Percentiles rank a stretch among this genome's conserved stretches.
phyloP scores from a whole-genome alignment of 2,113 vertebrate genomes.

The Dipodomys ordii region DNA sequence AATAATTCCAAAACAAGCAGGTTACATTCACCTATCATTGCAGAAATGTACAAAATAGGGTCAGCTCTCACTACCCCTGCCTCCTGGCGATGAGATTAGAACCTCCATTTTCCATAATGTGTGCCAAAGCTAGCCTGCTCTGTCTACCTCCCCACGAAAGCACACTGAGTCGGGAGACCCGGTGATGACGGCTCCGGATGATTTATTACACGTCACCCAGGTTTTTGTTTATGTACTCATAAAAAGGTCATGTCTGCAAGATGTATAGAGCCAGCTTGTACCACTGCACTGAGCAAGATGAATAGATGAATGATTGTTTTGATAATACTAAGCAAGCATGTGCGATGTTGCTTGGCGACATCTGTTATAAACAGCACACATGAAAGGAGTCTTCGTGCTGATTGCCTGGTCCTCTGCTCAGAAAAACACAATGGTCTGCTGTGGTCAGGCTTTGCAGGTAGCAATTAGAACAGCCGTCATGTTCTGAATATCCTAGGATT shows the following conservation, averaged over 20 bases:
- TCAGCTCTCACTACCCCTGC: neutral
- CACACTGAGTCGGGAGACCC: constrained; percentile 33
- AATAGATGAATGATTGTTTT: constrained; percentile 89
- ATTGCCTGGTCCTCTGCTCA: constrained; percentile 73
- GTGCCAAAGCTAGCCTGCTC: neutral
- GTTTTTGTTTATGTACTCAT: constrained; percentile 80
- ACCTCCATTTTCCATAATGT: constrained; percentile 45
- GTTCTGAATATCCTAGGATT: neutral
- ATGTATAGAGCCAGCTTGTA: constrained; percentile 83
- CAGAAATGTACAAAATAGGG: neutral
- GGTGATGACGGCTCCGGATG: constrained; percentile 55
- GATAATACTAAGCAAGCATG: constrained; percentile 87
- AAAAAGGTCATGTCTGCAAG: constrained; percentile 80
- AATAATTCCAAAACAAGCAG: neutral
- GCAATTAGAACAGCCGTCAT: constrained; percentile 42
- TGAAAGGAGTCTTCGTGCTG: constrained; percentile 79
- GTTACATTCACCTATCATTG: neutral
- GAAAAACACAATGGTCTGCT: constrained; percentile 71
- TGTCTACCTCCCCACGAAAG: constrained; percentile 26
- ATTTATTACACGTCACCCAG: constrained; percentile 76
- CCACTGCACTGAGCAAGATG: constrained; percentile 79
- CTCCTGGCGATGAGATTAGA: neutral
- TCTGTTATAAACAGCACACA: constrained; percentile 86
- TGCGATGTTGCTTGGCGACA: constrained; percentile 84
- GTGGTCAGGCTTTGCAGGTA: constrained; percentile 55